These are phyloP conservation scores for Riparia riparia DNA, from an alignment of 2,113 vertebrate species.

Conservation along the genomic window DNA sequence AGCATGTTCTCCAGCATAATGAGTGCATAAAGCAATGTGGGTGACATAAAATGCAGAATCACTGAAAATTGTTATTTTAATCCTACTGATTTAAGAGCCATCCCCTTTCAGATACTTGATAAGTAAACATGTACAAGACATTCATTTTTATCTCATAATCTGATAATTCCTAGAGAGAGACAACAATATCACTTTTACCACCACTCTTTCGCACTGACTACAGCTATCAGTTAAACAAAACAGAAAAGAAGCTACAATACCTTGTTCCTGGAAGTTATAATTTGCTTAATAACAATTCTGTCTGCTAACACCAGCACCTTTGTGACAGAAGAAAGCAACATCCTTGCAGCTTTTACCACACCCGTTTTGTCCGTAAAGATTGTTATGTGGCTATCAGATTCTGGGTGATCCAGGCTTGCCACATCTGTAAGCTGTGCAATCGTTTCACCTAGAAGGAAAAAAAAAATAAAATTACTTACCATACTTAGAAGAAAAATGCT, in stretches of 20 bases:
- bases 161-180: not conserved
- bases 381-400: constrained; percentile 82
- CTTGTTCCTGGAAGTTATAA: constrained; percentile 96
- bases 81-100: not conserved
- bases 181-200: not conserved
- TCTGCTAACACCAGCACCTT: constrained; percentile 96
- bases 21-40: not conserved
- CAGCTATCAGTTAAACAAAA: not conserved
- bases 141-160: not conserved
- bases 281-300: constrained; percentile 97
- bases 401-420: constrained; percentile 73
- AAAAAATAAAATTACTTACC: not conserved
- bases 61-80: not conserved
- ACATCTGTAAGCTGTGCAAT: constrained; percentile 94
- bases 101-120: not conserved
- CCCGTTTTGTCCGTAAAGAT: constrained; percentile 92
- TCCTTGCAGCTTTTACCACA: constrained; percentile 93
- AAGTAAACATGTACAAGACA: not conserved
- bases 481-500: not conserved
- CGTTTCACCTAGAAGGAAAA: constrained; percentile 83
- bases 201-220: not conserved
- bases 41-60: not conserved
- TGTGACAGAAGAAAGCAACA: constrained; percentile 96
- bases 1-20: not conserved
- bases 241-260: constrained; percentile 70